phyloP scores from a whole-genome alignment of 2,113 vertebrate genomes.

The Himantopus leucocephalus region DNA sequence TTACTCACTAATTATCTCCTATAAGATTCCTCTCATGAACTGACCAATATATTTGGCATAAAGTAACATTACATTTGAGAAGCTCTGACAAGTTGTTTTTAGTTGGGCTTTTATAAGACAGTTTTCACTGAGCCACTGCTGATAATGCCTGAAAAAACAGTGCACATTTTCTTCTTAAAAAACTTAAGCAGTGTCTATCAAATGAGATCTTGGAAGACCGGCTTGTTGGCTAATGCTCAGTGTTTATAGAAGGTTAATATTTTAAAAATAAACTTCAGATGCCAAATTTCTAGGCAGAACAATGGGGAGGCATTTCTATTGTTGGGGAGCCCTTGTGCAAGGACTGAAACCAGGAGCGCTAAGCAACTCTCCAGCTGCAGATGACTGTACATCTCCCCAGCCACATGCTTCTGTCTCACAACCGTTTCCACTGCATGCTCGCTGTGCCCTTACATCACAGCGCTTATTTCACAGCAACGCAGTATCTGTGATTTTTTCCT shows the following conservation, averaged over 20 bases:
- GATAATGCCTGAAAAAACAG: background rate
- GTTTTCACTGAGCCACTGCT: background rate
- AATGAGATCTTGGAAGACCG: background rate
- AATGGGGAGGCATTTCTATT: background rate
- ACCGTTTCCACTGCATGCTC: background rate
- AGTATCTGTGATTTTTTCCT: background rate
- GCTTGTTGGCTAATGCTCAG: background rate
- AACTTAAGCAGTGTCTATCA: background rate
- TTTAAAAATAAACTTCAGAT: background rate
- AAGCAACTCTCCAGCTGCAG: background rate
- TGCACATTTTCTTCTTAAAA: background rate
- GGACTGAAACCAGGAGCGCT: background rate
- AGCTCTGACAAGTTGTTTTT: background rate
- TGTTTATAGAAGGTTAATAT: accelerated
- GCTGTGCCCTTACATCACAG: background rate
- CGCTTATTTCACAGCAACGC: background rate
- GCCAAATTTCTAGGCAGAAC: background rate
- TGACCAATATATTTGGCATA: background rate
- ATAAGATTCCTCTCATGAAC: background rate
- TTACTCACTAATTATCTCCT: background rate
- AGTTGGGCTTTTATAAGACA: background rate
- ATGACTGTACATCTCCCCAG: accelerated
- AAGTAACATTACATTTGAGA: background rate
- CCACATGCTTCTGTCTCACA: background rate
- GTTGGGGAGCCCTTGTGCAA: background rate